phyloP scores from a whole-genome alignment of 2,797 vertebrate genomes.

The Carcharodon carcharias region DNA sequence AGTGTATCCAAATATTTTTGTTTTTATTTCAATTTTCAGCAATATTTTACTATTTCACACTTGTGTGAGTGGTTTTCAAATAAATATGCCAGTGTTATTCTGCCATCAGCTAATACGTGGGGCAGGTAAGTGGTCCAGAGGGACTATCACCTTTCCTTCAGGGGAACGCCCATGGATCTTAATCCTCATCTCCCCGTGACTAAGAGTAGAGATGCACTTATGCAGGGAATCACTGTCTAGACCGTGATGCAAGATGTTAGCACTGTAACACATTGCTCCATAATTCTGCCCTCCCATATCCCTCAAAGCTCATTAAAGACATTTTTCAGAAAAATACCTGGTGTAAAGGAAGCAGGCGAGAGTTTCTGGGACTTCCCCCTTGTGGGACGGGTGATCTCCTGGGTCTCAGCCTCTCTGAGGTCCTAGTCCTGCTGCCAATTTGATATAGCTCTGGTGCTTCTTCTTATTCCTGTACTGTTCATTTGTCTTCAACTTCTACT shows the following conservation, averaged over 20 bases:
- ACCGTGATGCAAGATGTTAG: background rate
- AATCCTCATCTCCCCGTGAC: background rate
- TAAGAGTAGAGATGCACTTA: background rate
- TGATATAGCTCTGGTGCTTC: constrained; percentile 1
- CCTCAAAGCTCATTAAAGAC: background rate
- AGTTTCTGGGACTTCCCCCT: background rate
- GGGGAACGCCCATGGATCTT: background rate
- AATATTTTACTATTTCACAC: background rate
- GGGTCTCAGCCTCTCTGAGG: background rate
- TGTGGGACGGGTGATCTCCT: background rate
- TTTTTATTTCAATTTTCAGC: background rate
- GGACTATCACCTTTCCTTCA: background rate
- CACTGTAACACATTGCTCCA: background rate
- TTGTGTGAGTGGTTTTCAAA: background rate
- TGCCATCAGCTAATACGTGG: background rate
- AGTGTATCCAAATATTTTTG: background rate
- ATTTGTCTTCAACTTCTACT: background rate
- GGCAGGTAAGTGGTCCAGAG: background rate
- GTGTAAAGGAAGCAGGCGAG: background rate
- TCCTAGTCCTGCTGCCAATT: background rate
- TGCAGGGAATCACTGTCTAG: background rate
- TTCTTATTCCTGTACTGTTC: background rate
- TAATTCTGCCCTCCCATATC: background rate
- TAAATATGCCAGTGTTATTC: background rate
- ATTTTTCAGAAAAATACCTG: constrained; percentile 8